Conservation (phyloP, 2,113 vertebrate species). For the Pseudorhombus dupliciocellatus region DNA sequence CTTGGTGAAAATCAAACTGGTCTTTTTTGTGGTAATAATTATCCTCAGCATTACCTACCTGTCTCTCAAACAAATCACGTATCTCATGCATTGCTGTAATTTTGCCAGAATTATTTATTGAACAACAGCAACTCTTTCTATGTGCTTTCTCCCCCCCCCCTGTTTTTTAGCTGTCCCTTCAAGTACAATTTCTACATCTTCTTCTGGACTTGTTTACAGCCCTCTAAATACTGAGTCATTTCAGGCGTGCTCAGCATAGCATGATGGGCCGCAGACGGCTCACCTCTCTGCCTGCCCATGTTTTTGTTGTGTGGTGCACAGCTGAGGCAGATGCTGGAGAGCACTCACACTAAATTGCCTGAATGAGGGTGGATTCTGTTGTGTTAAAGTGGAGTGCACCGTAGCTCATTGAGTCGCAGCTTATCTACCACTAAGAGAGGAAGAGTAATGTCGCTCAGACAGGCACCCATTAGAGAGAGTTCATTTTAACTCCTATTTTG, state of each 20-base stretch:
- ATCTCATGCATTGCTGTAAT: conserved; percentile 7
- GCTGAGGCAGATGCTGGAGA: conserved; percentile 78
- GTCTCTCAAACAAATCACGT: conserved; percentile 14
- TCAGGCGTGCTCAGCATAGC: conserved; percentile 54
- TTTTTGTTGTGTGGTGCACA: conserved; percentile 71
- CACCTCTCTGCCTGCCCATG: conserved; percentile 58
- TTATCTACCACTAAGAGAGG: conserved; percentile 53
- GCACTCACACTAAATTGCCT: conserved; percentile 75
- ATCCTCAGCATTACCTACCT: conserved; percentile 15
- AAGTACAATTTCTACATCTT: conserved; percentile 41
- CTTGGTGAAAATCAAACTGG: conserved; percentile 34
- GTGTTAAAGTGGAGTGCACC: conserved; percentile 60
- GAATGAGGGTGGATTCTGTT: conserved; percentile 70
- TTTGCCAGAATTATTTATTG: conserved; percentile 14
- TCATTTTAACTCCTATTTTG: conserved; percentile 41
- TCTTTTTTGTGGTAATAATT: conserved; percentile 13
- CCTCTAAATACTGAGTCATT: conserved; percentile 71
- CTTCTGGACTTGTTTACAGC: conserved; percentile 46
- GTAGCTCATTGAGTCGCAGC: conserved; percentile 59
- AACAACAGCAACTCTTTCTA: conserved; percentile 7
- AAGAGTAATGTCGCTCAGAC: conserved; percentile 36
- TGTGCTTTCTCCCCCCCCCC: neutral
- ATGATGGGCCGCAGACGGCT: conserved; percentile 63
- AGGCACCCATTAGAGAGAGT: conserved; percentile 37
- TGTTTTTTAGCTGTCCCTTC: conserved; percentile 21